Evolutionary conservation across 2,888 invertebrate species (phyloP).

Genomic region (Ormia ochracea): DNA sequence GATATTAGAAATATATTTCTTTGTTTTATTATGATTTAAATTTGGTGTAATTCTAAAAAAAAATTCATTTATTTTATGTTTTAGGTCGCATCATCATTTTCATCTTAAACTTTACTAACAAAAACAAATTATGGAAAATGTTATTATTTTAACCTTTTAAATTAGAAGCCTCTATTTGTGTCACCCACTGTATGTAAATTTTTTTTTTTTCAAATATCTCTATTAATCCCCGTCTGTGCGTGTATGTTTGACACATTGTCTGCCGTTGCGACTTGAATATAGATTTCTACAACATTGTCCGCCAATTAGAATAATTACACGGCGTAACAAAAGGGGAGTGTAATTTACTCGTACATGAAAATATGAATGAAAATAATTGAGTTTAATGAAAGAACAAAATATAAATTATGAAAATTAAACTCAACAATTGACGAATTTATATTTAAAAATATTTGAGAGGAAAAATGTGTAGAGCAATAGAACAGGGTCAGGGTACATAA

Average conservation of each 20-base stretch:
- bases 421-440: background rate
- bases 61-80: no score
- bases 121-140: no score
- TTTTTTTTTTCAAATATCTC: background rate
- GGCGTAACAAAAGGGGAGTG: slow-evolving; percentile 29
- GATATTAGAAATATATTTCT: no score
- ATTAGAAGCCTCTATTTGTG: no score
- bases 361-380: background rate
- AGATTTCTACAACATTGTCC: background rate
- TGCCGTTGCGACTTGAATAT: background rate
- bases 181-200: no score
- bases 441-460: background rate
- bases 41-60: no score
- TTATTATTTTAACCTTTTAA: no score
- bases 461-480: background rate
- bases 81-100: no score
- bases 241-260: background rate
- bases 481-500: background rate
- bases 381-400: background rate
- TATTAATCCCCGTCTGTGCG: slow-evolving; percentile 12
- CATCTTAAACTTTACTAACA: no score
- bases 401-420: background rate
- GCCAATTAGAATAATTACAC: slow-evolving; percentile 28
- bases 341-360: background rate
- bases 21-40: no score